Percentiles rank a stretch among this genome's conserved stretches.
Conservation (phyloP, 2,888 invertebrate species). For the Heliconius hortense region DNA sequence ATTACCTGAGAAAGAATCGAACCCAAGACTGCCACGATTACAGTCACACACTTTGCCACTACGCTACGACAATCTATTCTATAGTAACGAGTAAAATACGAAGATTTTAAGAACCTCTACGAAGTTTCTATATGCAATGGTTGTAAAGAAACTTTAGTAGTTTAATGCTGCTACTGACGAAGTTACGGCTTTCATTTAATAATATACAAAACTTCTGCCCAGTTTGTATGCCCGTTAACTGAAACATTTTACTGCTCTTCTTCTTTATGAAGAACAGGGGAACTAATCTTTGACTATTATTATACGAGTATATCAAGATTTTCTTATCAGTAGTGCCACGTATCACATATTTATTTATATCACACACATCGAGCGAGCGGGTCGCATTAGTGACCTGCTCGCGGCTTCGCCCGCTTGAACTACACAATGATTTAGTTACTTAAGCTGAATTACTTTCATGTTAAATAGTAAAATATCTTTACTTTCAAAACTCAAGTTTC, state of each 20-base stretch:
- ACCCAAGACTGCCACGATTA: neutral
- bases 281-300: neutral
- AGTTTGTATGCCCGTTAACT: conserved; percentile 17
- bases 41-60: too few species aligned
- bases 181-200: conserved; percentile 23
- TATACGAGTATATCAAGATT: neutral
- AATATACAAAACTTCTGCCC: conserved; percentile 19
- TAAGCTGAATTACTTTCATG: too few species aligned
- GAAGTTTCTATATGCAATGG: conserved; percentile 11
- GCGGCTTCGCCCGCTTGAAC: too few species aligned
- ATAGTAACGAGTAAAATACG: neutral
- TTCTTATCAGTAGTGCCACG: too few species aligned
- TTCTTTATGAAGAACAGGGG: neutral
- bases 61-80: neutral
- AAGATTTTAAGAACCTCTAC: conserved; percentile 11
- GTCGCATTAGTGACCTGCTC: too few species aligned
- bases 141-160: conserved; percentile 9
- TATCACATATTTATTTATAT: too few species aligned
- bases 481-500: too few species aligned
- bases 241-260: conserved; percentile 4
- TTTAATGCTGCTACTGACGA: conserved; percentile 12
- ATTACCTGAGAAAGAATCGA: too few species aligned
- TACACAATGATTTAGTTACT: too few species aligned
- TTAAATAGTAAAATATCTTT: too few species aligned
- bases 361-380: too few species aligned